A percentile compares a stretch with the other conserved stretches of the same genome.
Conservation (phyloP, 2,888 invertebrate genomes). For the Rhabditoides inermis region DNA sequence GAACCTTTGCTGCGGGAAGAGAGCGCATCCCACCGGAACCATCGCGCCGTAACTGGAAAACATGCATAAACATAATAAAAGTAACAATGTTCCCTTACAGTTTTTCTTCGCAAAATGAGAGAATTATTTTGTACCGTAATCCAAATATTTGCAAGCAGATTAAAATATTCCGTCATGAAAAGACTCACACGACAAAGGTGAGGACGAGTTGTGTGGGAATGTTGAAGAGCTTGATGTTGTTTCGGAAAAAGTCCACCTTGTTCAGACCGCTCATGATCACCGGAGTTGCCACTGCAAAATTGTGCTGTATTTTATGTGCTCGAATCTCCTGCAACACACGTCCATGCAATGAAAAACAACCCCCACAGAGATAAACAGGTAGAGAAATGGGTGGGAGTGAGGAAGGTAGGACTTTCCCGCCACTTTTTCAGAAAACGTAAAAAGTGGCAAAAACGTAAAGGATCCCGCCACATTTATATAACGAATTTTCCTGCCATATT, state of each 20-base stretch:
- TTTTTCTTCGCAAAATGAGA: not conserved
- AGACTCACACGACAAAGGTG: slow-evolving; percentile 75
- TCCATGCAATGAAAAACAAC: too few relatives aligned
- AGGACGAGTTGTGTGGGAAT: slow-evolving; percentile 70
- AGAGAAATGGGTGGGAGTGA: too few relatives aligned
- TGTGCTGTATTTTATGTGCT: too few relatives aligned
- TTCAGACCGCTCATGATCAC: slow-evolving; percentile 76
- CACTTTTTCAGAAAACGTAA: too few relatives aligned
- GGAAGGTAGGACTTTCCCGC: too few relatives aligned
- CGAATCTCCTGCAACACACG: too few relatives aligned
- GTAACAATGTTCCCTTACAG: not conserved
- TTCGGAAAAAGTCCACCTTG: slow-evolving; percentile 67
- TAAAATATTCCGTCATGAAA: not conserved
- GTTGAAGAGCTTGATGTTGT: slow-evolving; percentile 66
- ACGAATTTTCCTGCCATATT: too few relatives aligned
- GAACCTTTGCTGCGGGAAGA: slow-evolving; percentile 38
- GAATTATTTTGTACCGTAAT: not conserved
- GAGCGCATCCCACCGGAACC: slow-evolving; percentile 40
- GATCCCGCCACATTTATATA: too few relatives aligned
- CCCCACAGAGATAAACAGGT: too few relatives aligned
- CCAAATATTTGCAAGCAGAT: not conserved
- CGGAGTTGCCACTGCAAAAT: slow-evolving; percentile 64
- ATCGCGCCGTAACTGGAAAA: slow-evolving; percentile 36
- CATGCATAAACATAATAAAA: not conserved
- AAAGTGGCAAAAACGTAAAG: too few relatives aligned